These are phyloP conservation scores for Drosophila sturtevanti DNA, from an alignment of 1,140 invertebrate genomes.

Conservation along the genomic window DNA sequence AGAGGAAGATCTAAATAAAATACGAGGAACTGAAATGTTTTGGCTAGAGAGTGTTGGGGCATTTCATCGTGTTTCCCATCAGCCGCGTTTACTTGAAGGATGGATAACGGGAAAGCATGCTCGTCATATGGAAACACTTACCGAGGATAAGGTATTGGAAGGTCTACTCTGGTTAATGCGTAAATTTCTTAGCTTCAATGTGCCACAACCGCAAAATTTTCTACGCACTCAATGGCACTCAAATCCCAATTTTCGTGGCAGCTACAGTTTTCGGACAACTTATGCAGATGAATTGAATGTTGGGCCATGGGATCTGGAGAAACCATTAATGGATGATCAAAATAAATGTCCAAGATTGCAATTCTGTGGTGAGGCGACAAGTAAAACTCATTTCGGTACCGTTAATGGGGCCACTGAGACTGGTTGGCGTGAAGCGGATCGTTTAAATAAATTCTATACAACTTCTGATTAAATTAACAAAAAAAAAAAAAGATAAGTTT, in stretches of 20 bases:
- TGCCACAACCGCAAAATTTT: slow-evolving; percentile 47
- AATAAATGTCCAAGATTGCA: slow-evolving; percentile 79
- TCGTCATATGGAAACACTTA: slow-evolving; percentile 81
- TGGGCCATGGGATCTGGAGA: slow-evolving; percentile 69
- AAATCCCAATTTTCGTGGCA: slow-evolving; percentile 87
- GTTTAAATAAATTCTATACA: slow-evolving; percentile 27
- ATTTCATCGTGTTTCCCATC: slow-evolving; percentile 85
- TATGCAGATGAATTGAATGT: slow-evolving; percentile 83
- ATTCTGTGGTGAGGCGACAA: slow-evolving; percentile 89
- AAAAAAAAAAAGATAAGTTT: too few relatives aligned
- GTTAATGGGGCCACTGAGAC: slow-evolving; percentile 92
- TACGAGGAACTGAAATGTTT: slow-evolving; percentile 82
- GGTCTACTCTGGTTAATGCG: slow-evolving; percentile 81
- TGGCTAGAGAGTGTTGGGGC: slow-evolving; percentile 87
- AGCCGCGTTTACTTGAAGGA: slow-evolving; percentile 86
- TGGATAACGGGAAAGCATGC: slow-evolving; percentile 84
- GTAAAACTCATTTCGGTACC: slow-evolving; percentile 87
- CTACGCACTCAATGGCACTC: slow-evolving; percentile 84
- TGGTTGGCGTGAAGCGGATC: slow-evolving; percentile 89
- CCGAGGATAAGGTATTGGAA: slow-evolving; percentile 81
- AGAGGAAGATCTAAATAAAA: slow-evolving; percentile 83
- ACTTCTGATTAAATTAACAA: not conserved
- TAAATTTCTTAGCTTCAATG: slow-evolving; percentile 29
- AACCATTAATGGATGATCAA: slow-evolving; percentile 33
- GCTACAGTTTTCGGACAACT: slow-evolving; percentile 87